Conservation (phyloP, 2,888 invertebrate species). For the Metalampra italica region DNA sequence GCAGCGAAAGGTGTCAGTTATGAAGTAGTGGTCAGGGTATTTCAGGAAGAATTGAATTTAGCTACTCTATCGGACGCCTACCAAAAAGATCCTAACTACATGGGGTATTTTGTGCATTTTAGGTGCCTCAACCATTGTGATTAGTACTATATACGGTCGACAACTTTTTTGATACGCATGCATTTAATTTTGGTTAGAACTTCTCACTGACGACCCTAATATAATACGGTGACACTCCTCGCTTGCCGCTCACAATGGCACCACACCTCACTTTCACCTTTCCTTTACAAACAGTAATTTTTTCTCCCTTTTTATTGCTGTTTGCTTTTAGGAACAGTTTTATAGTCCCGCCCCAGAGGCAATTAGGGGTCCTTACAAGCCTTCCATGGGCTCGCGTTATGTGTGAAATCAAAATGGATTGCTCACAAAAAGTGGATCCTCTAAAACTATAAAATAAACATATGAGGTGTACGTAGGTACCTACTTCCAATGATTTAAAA, state of each 20-base stretch:
- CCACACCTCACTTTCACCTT: conserved; percentile 3
- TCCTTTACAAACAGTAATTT: conserved; percentile 43
- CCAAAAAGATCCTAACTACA: too few relatives aligned
- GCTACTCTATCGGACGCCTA: too few relatives aligned
- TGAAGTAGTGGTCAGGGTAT: too few relatives aligned
- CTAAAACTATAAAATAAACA: not conserved
- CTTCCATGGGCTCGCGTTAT: not conserved
- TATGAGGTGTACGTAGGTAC: not conserved
- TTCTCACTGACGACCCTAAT: too few relatives aligned
- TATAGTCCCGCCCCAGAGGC: conserved; percentile 42
- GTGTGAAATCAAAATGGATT: conserved; percentile 12
- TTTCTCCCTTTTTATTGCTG: conserved; percentile 55
- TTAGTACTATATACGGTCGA: too few relatives aligned
- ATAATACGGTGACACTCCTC: too few relatives aligned
- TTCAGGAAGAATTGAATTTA: too few relatives aligned
- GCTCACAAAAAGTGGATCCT: not conserved
- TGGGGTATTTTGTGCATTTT: too few relatives aligned
- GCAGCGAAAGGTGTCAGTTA: too few relatives aligned
- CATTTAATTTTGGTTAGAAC: too few relatives aligned
- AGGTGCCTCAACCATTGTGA: too few relatives aligned
- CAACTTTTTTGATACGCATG: too few relatives aligned
- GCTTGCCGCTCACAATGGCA: conserved; percentile 3
- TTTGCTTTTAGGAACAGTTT: conserved; percentile 67
- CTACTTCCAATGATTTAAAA: not conserved
- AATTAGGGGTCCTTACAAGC: conserved; percentile 32